Base-by-base conservation (phyloP, 2,888 invertebrate species). In the Aphrophora alni region DNA sequence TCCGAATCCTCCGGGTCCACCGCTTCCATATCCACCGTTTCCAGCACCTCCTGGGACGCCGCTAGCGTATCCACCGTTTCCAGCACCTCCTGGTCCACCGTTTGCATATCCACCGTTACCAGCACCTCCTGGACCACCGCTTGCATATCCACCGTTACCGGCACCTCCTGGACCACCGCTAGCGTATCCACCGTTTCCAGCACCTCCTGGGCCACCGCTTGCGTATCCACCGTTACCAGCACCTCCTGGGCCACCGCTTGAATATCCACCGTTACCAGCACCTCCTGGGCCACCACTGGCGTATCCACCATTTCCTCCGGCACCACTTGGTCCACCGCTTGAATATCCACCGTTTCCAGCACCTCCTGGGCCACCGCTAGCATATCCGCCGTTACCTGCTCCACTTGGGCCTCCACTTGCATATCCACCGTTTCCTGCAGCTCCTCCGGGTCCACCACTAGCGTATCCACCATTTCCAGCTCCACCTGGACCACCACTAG, bases 371-470 rank as follows among this genome's bases (percentile, higher is more conserved):
- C 59, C 76, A 14, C 84, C 83, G 59, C 81, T 80, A 51, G 78
- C 38, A 7, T 76, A 80, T n/a, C 24, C 51, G 14, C 80, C 78
- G 44, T 80, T 80, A 0, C 82, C 82, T 69, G 74, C 77, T 44
- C 73, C 77, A 33, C 79, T 38, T 38, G 75, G 44, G n/a, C 78
- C 80, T 71, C 68, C 75, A 59, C 44, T 72, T 38, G 44, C 77
- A 69, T 78, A 77, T n/a, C 80, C 80, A 44, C 80, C 81, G 69
- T 75, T 77, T 14, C 73, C 74, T 7, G 76, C 44, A 12, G 82
- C 80, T 12, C 82, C 71, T 21, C 81, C 81, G 0, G 83, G 83
- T n/a, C 83, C 83, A 71, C 85, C 85, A 76, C 82, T 82, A 25
- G 83, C 82, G 24, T 83, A 84, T 24, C 75, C 75, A 79, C 79